A percentile compares a stretch with the other conserved stretches of the same genome.
phyloP scores from a whole-genome alignment of 2,888 invertebrate genomes.

The Chirona hameri region DNA sequence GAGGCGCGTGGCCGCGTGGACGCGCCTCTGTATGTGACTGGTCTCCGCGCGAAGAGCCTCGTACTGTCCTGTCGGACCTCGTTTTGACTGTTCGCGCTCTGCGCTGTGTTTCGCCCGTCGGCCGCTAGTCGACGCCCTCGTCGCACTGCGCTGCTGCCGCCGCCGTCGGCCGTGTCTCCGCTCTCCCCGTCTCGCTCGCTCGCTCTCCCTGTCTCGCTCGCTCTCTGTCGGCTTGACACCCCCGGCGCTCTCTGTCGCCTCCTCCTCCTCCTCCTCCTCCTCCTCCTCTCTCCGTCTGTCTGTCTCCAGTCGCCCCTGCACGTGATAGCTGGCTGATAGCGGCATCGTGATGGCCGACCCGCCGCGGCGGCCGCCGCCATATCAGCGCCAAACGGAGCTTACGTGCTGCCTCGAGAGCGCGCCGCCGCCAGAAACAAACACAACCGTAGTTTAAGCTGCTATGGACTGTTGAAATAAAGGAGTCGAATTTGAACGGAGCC shows the following conservation, averaged over 20 bases:
- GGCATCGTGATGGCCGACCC: too few relatives aligned
- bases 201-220: neutral
- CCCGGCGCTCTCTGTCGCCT: too few relatives aligned
- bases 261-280: too few relatives aligned
- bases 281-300: too few relatives aligned
- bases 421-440: neutral
- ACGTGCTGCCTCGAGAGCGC: too few relatives aligned
- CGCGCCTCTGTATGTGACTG: neutral
- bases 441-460: constrained; percentile 1
- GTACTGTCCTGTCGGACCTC: neutral
- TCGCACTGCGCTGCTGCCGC: neutral
- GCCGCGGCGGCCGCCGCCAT: neutral
- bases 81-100: neutral
- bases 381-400: neutral
- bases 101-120: neutral
- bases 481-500: neutral
- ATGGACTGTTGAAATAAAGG: constrained; percentile 27
- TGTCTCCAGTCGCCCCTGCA: neutral
- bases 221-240: neutral
- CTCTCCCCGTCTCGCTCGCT: neutral
- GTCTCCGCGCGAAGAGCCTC: neutral
- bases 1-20: neutral
- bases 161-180: neutral
- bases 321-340: neutral
- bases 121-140: neutral